Percentiles rank a stretch among this genome's conserved stretches.
These are phyloP conservation scores for Carapus acus DNA, from an alignment of 2,797 vertebrate species.

Conservation along the genomic window DNA sequence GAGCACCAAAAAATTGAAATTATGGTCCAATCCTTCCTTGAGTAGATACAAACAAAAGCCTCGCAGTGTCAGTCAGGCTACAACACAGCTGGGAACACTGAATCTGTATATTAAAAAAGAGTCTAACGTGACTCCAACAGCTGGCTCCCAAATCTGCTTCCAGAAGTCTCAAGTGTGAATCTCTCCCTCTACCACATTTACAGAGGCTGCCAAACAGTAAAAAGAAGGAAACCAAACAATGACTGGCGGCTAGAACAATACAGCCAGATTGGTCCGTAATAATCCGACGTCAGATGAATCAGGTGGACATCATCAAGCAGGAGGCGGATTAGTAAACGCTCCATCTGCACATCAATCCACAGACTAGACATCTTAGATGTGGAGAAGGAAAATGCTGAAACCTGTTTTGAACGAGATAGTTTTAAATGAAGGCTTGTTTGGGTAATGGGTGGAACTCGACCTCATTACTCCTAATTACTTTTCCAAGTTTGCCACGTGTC, in stretches of 20 bases:
- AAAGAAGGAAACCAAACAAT: slow-evolving; percentile 18
- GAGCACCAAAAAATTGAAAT: no score
- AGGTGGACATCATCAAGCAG: slow-evolving; percentile 4
- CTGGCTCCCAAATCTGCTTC: no score
- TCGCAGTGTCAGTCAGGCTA: no score
- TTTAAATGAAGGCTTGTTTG: slow-evolving; percentile 30
- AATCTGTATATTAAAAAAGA: no score
- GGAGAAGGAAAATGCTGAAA: slow-evolving; percentile 8
- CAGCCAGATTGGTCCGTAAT: neutral
- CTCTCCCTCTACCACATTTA: slow-evolving; percentile 4
- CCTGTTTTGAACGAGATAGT: slow-evolving; percentile 19
- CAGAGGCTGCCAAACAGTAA: slow-evolving; percentile 4
- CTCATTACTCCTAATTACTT: slow-evolving; percentile 12
- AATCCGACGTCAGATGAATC: slow-evolving; percentile 1
- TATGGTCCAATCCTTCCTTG: no score
- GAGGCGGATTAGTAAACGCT: neutral
- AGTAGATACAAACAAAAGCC: no score
- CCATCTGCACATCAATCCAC: no score
- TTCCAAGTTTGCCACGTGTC: slow-evolving; percentile 16
- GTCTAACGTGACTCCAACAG: no score
- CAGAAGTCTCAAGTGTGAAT: neutral
- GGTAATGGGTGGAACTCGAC: slow-evolving; percentile 15
- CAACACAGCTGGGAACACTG: no score
- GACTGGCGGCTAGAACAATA: slow-evolving; percentile 10
- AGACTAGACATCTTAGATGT: neutral